These are phyloP conservation scores for Paguma larvata DNA, from an alignment of 2,797 vertebrate genomes.

Conservation along the genomic window DNA sequence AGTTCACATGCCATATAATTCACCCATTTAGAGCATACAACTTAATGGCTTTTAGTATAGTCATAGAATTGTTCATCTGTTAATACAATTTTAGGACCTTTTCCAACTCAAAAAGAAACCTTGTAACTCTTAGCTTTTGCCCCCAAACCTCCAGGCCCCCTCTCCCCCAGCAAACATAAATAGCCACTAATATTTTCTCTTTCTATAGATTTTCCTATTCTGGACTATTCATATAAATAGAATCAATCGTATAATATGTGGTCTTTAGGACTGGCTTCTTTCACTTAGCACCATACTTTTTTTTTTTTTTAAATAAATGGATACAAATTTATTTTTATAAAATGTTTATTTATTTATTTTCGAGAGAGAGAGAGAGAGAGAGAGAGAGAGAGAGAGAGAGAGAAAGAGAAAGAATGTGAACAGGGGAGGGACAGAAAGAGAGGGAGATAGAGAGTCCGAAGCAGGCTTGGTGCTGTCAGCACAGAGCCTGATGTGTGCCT, in stretches of 20 bases:
- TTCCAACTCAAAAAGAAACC: slow-evolving; percentile 11
- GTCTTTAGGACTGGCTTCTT: neutral
- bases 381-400: too few relatives aligned
- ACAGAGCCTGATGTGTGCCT: too few relatives aligned
- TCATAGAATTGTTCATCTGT: neutral
- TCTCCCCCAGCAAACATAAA: neutral
- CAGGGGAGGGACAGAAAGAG: too few relatives aligned
- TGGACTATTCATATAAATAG: slow-evolving; percentile 4
- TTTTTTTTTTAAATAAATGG: too few relatives aligned
- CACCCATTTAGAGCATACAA: neutral
- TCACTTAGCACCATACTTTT: neutral
- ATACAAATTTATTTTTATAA: too few relatives aligned
- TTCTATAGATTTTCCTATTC: neutral
- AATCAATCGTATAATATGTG: neutral
- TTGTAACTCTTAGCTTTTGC: neutral
- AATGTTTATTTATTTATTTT: too few relatives aligned
- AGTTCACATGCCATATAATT: neutral
- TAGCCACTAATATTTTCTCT: neutral
- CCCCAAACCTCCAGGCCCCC: neutral
- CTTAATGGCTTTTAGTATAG: neutral
- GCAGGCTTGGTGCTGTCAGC: too few relatives aligned
- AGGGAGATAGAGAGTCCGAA: too few relatives aligned
- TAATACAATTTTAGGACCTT: slow-evolving; percentile 5
- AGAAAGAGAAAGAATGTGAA: too few relatives aligned
- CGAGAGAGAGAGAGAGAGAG: too few relatives aligned